A percentile compares a stretch with the other conserved stretches of the same genome.
Evolutionary conservation across 1,140 invertebrate species (phyloP).

Genomic region (Phymastichus coffea): DNA sequence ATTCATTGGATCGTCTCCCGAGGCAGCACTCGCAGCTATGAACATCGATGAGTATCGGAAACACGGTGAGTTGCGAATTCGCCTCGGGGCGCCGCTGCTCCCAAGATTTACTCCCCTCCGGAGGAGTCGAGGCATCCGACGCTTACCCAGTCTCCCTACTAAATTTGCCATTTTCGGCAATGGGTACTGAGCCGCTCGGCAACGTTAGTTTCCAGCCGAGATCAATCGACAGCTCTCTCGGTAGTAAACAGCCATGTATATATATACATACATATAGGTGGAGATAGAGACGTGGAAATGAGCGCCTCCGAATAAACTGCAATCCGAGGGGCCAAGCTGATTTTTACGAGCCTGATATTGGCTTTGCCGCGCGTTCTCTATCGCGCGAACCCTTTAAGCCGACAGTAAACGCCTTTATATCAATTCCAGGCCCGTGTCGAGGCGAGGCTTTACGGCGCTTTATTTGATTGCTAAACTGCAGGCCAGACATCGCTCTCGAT

Average conservation of each 20-base stretch:
- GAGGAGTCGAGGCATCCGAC: too few species aligned
- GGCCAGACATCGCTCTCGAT: not conserved
- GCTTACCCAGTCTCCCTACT: too few species aligned
- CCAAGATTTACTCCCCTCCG: too few species aligned
- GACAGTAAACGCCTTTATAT: conserved; percentile 19
- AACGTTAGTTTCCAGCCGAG: too few species aligned
- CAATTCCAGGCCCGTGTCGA: not conserved
- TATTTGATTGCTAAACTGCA: conserved; percentile 27
- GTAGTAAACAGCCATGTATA: too few species aligned
- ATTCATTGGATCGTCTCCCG: too few species aligned
- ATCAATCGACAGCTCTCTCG: too few species aligned
- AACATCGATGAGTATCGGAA: conserved; percentile 58
- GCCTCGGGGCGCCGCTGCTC: too few species aligned
- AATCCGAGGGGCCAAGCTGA: not conserved
- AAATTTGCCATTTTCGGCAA: too few species aligned
- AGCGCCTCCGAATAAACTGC: not conserved
- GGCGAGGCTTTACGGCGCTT: conserved; percentile 6
- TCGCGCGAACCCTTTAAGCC: conserved; percentile 20
- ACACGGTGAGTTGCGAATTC: conserved; percentile 56
- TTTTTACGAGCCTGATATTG: conserved; percentile 28
- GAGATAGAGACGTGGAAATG: not conserved
- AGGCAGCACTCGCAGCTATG: too few species aligned
- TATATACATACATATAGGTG: too few species aligned
- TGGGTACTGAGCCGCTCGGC: conserved; percentile 6
- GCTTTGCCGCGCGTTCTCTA: not conserved